These are phyloP conservation scores for Zaprionus africanus DNA, from an alignment of 1,140 invertebrate genomes.

Conservation along the genomic window DNA sequence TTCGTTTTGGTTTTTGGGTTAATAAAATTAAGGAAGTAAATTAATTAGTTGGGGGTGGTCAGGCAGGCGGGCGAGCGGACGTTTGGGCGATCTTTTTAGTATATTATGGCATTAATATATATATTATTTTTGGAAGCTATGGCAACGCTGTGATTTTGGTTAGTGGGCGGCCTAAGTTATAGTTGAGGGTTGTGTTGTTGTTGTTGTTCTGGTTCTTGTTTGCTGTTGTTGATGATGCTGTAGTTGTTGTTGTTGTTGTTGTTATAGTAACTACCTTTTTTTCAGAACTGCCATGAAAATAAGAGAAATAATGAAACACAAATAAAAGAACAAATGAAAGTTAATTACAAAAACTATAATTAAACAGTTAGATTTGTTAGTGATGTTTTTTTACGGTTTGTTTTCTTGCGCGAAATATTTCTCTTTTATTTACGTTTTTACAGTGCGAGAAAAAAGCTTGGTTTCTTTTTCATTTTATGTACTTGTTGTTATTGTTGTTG, in stretches of 20 bases:
- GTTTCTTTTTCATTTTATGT: conserved; percentile 27
- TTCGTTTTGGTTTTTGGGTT: conserved; percentile 41
- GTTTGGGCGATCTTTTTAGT: conserved; percentile 22
- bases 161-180: conserved; percentile 27
- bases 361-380: conserved; percentile 43
- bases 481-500: conserved; percentile 57
- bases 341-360: conserved; percentile 30
- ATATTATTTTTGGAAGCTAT: conserved; percentile 30
- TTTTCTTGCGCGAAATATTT: conserved; percentile 21
- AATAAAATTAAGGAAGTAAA: conserved; percentile 44
- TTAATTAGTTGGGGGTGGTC: conserved; percentile 44
- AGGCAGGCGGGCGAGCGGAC: conserved; percentile 59
- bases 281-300: conserved; percentile 39
- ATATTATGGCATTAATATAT: background rate
- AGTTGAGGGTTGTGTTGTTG: conserved; percentile 30
- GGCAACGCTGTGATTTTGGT: conserved; percentile 39
- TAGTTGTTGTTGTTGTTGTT: conserved; percentile 30
- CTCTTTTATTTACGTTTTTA: conserved; percentile 28
- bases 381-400: conserved; percentile 14
- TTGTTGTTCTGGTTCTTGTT: conserved; percentile 19
- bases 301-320: conserved; percentile 30
- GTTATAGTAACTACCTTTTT: conserved; percentile 46
- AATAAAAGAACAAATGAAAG: conserved; percentile 35
- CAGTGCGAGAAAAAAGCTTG: conserved; percentile 49
- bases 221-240: conserved; percentile 34